Percentiles rank a stretch among this genome's conserved stretches.
phyloP scores from a whole-genome alignment of 35 echinoderm and acorn worm genomes.

The Anneissia japonica region DNA sequence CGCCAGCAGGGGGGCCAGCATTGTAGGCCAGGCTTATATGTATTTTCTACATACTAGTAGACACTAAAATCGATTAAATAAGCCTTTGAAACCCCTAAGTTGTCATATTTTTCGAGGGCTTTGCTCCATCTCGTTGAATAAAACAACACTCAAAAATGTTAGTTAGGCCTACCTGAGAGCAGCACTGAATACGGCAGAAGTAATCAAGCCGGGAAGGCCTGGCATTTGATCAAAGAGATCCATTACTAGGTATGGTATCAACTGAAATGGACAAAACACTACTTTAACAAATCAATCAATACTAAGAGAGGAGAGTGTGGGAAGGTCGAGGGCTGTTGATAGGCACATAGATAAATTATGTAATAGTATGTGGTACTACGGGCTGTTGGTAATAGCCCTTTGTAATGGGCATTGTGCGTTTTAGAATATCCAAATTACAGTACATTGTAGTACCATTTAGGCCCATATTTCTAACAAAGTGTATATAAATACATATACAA shows the following conservation, averaged over 20 bases:
- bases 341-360: no score
- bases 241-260: conserved; percentile 90
- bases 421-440: no score
- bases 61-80: neutral
- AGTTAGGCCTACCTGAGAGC: conserved; percentile 68
- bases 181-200: conserved; percentile 83
- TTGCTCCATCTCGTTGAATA: neutral
- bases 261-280: conserved; percentile 15
- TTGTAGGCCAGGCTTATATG: neutral
- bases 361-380: no score
- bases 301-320: no score
- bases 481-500: no score
- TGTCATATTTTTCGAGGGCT: neutral
- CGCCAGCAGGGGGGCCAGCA: neutral
- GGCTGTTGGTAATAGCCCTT: no score
- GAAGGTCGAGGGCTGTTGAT: no score
- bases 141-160: neutral
- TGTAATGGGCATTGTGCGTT: no score
- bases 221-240: conserved; percentile 70
- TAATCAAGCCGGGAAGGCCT: conserved; percentile 73
- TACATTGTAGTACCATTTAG: no score
- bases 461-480: no score
- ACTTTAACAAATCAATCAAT: no score
- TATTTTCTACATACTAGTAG: neutral
- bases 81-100: neutral